A percentile compares a stretch with the other conserved stretches of the same genome.
phyloP scores from a whole-genome alignment of 2,797 vertebrate genomes.

The Poecilia gillii region DNA sequence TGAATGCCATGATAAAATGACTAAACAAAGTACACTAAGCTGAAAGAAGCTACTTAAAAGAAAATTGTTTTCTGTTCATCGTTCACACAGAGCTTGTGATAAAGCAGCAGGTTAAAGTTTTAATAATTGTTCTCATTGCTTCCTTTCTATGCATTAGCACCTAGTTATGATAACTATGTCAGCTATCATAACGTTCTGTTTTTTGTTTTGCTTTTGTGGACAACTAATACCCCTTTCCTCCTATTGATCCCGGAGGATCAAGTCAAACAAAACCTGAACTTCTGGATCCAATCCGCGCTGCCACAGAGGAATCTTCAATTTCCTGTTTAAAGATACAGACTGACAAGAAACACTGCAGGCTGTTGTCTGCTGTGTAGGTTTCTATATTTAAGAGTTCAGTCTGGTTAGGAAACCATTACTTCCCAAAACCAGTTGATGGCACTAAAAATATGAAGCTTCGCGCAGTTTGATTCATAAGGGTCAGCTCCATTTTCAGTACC shows the following conservation, averaged over 20 bases:
- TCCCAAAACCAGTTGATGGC: background rate
- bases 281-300: background rate
- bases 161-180: background rate
- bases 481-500: constrained; percentile 8
- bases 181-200: background rate
- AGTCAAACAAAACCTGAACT: background rate
- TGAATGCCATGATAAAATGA: background rate
- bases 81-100: background rate
- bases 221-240: background rate
- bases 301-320: background rate
- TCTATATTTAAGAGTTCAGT: background rate
- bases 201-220: background rate
- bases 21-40: background rate
- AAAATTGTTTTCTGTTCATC: background rate
- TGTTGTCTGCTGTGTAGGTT: background rate
- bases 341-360: background rate
- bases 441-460: background rate
- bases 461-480: background rate
- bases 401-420: background rate
- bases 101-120: background rate
- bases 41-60: background rate
- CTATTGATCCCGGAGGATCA: background rate
- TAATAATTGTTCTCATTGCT: background rate
- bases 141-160: background rate
- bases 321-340: background rate